phyloP scores from a whole-genome alignment of 2,888 invertebrate genomes.

The Autographa gamma region DNA sequence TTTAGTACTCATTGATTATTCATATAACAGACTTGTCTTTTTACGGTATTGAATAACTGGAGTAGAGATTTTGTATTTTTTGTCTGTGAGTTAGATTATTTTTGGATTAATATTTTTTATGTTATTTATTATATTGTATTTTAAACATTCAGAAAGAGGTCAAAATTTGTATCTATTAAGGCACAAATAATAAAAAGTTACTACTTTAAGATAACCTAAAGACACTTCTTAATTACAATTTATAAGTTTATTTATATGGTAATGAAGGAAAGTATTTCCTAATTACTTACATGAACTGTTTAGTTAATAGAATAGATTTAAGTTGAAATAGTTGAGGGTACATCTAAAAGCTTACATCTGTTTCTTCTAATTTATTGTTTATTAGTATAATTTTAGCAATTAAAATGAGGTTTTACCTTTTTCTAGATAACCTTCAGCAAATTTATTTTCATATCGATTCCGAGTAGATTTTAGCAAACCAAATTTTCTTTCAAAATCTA shows the following conservation, averaged over 20 bases:
- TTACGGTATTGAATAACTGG: slow-evolving; percentile 5
- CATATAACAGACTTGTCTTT: neutral
- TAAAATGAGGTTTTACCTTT: slow-evolving; percentile 8
- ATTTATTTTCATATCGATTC: slow-evolving; percentile 12
- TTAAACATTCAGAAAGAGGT: neutral
- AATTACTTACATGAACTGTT: too few relatives aligned
- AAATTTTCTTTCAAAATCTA: slow-evolving; percentile 22
- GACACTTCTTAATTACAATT: too few relatives aligned
- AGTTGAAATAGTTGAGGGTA: too few relatives aligned
- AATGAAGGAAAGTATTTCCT: too few relatives aligned
- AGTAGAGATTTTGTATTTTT: neutral
- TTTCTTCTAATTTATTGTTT: slow-evolving; percentile 1
- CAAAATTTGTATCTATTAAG: neutral
- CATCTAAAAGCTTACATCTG: too few relatives aligned
- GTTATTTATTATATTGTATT: too few relatives aligned
- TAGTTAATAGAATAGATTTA: too few relatives aligned
- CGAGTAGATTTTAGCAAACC: slow-evolving; percentile 18
- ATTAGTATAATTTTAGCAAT: neutral
- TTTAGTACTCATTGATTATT: neutral
- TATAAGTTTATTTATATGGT: too few relatives aligned
- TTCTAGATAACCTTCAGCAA: neutral
- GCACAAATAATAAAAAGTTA: neutral
- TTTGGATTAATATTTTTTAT: neutral
- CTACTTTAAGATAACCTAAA: too few relatives aligned
- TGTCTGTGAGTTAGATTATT: neutral